These are phyloP conservation scores for Crocallis elinguaria DNA, from an alignment of 2,888 invertebrate genomes.

Conservation along the genomic window DNA sequence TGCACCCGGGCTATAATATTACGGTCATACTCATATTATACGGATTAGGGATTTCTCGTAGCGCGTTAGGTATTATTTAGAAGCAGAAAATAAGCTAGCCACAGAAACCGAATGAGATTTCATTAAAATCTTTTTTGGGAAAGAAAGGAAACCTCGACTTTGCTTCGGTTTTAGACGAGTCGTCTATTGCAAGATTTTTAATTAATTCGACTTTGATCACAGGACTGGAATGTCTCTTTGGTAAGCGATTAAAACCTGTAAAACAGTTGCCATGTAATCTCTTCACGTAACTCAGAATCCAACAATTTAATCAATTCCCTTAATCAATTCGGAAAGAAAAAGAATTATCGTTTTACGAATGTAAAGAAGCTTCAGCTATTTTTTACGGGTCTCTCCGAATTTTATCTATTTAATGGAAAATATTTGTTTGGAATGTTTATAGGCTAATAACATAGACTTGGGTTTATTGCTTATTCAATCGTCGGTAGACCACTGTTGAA, in stretches of 20 bases:
- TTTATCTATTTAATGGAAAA: slow-evolving; percentile 1
- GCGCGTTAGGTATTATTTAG: slow-evolving; percentile 27
- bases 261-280: slow-evolving; percentile 63
- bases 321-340: slow-evolving; percentile 27
- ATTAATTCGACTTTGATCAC: slow-evolving; percentile 81
- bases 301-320: slow-evolving; percentile 44
- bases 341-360: slow-evolving; percentile 7
- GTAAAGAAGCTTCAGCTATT: slow-evolving; percentile 8
- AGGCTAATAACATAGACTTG: too few relatives aligned
- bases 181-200: slow-evolving; percentile 78
- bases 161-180: slow-evolving; percentile 77
- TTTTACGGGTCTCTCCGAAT: neutral
- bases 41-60: slow-evolving; percentile 32
- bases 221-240: slow-evolving; percentile 73
- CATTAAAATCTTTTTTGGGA: slow-evolving; percentile 64
- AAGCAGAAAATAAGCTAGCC: slow-evolving; percentile 32
- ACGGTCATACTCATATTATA: slow-evolving; percentile 31
- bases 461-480: too few relatives aligned
- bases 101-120: slow-evolving; percentile 65
- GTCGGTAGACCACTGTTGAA: too few relatives aligned
- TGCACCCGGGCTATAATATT: slow-evolving; percentile 31
- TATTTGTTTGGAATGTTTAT: too few relatives aligned
- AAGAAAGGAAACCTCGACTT: slow-evolving; percentile 62
- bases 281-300: slow-evolving; percentile 50
- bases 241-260: slow-evolving; percentile 73